Percentiles rank a stretch among this genome's conserved stretches.
Evolutionary conservation across 2,113 vertebrate species (phyloP).

Genomic region (Cinclus mexicanus): DNA sequence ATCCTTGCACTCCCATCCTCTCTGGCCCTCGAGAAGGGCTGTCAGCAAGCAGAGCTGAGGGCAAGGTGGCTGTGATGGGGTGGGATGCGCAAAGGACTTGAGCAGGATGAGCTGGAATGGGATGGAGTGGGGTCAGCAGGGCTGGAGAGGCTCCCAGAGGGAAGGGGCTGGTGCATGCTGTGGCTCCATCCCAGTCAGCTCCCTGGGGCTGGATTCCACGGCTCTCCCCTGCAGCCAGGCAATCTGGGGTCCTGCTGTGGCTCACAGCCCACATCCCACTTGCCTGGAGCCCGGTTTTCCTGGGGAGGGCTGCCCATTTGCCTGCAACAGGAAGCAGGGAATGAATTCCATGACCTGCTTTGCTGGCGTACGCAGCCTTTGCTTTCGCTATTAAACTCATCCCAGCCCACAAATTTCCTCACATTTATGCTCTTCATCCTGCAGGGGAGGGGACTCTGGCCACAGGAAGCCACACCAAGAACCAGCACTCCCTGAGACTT

Average conservation of each 20-base stretch:
- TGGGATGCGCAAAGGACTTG: background rate
- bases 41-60: background rate
- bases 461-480: background rate
- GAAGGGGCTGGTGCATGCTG: background rate
- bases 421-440: rapidly evolving
- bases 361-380: rapidly evolving
- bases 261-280: background rate
- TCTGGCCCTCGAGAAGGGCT: rapidly evolving
- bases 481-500: rapidly evolving
- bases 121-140: background rate
- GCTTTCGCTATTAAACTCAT: rapidly evolving
- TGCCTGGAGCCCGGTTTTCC: background rate
- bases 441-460: rapidly evolving
- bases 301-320: background rate
- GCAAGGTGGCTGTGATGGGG: background rate
- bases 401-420: background rate
- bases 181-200: rapidly evolving
- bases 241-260: background rate
- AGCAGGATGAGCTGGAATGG: background rate
- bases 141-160: background rate
- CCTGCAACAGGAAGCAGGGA: background rate
- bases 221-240: background rate
- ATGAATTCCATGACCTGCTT: rapidly evolving
- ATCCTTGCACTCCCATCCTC: background rate
- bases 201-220: rapidly evolving